Base-by-base conservation (phyloP, 2,888 invertebrate genomes). In the Cryptophagus acutangulus region DNA sequence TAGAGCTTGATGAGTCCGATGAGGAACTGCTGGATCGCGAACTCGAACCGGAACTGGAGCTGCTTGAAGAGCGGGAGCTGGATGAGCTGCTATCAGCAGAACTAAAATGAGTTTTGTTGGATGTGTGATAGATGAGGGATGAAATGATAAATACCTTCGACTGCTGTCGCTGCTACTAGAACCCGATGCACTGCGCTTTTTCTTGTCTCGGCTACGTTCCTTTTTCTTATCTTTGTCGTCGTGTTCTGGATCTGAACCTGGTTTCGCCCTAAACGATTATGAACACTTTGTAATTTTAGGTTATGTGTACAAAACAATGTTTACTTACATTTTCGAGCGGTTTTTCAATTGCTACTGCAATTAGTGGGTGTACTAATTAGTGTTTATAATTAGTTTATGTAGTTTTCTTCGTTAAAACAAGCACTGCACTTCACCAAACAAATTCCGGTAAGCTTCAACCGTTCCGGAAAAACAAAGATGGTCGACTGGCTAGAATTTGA, bases 11-110 rank as follows among this genome's bases (percentile, higher is more conserved):
- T 0, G 82, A 80, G 2, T 79, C 79, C 30, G 81, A 80, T 2
- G 66, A 74, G 48, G 64, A 74, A 56, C 69, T 74, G 52, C 77
- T 79, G 1, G 71, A 75, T 33, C 68, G 60, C 17, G 66, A 69
- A 43, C 59, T 76, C 66, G 31, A 81, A 74, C 31, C 81, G 68
- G 24, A 82, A 78, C 45, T 81, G 67, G 87, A 86, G 52, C 84
- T 86, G 61, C 84, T 87, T 0, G 85, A 90, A 5, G 84, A 89
- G 36, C 82, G 79, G 0, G 88, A 87, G 9, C 84, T 81, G 0
- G 91, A 89, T 9, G 88, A 87, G 59, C 86, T 87, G 63, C 86
- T 87, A 41, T 82, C 86, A 5, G 87, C 87, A 13, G 88, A 86
- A 69, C 86, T 69, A 55, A 51, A 38, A 20, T 26, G 12, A 31